These are phyloP conservation scores for Holothuria glaberrima DNA, from an alignment of 35 echinoderm and acorn worm species.

Conservation along the genomic window DNA sequence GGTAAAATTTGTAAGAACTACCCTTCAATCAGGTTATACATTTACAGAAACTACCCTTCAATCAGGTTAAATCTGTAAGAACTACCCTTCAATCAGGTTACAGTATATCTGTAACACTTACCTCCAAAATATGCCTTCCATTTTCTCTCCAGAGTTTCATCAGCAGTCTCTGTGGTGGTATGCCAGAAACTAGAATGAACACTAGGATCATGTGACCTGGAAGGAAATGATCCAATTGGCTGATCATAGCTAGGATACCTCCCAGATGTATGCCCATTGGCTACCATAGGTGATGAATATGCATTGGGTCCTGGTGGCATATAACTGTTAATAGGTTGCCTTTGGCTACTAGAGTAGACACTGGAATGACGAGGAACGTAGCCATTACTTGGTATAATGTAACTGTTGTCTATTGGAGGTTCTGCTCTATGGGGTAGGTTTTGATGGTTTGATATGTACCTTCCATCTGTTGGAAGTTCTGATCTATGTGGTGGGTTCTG, in stretches of 20 bases:
- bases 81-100: background rate
- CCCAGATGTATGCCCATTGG: background rate
- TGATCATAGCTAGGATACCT: background rate
- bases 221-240: background rate
- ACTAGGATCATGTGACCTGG: background rate
- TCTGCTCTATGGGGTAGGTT: background rate
- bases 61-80: too few species aligned
- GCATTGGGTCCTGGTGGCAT: background rate
- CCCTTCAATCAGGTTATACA: too few species aligned
- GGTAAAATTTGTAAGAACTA: too few species aligned
- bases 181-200: background rate
- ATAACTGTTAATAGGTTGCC: too few species aligned
- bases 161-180: conserved; percentile 12
- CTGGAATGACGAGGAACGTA: too few species aligned
- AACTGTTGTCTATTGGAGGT: too few species aligned
- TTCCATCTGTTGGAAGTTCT: too few species aligned
- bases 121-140: conserved; percentile 72
- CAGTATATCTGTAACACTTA: conserved; percentile 1
- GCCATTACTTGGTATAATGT: too few species aligned
- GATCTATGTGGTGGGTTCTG: conserved; percentile 23
- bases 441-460: conserved; percentile 35
- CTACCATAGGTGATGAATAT: conserved; percentile 35
- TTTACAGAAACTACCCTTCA: too few species aligned
- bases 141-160: conserved; percentile 60
- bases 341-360: too few species aligned